These are phyloP conservation scores for Tokudaia tokunoshimensis DNA, from an alignment of 2,797 vertebrate genomes.

Conservation along the genomic window DNA sequence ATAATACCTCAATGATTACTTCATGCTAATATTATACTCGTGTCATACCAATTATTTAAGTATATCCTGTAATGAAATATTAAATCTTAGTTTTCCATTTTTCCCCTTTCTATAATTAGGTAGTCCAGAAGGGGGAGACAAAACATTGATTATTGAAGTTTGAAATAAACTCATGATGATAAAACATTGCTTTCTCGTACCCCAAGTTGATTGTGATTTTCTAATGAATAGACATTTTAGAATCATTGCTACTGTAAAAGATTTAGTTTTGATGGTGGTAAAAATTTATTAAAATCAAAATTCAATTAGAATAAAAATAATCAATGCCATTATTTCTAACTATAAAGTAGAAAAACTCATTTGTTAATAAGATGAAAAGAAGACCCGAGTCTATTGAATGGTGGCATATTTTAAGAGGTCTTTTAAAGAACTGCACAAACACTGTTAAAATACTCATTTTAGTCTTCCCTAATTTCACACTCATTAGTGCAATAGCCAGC, in stretches of 20 bases:
- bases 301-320: slow-evolving; percentile 74
- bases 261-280: slow-evolving; percentile 65
- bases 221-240: slow-evolving; percentile 70
- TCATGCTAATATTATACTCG: slow-evolving; percentile 1
- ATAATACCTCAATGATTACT: slow-evolving; percentile 32
- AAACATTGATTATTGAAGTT: slow-evolving; percentile 79
- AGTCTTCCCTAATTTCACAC: slow-evolving; percentile 66
- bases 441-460: slow-evolving; percentile 62
- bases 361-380: slow-evolving; percentile 75
- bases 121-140: slow-evolving; percentile 86
- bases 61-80: slow-evolving; percentile 44
- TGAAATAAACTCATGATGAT: slow-evolving; percentile 54
- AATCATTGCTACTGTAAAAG: slow-evolving; percentile 74
- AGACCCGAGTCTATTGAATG: slow-evolving; percentile 64
- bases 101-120: slow-evolving; percentile 49
- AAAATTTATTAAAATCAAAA: slow-evolving; percentile 72
- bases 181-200: slow-evolving; percentile 69
- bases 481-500: slow-evolving; percentile 63
- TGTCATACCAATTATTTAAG: slow-evolving; percentile 59
- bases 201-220: slow-evolving; percentile 66
- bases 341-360: slow-evolving; percentile 64
- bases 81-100: slow-evolving; percentile 21
- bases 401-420: slow-evolving; percentile 60
- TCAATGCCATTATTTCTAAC: slow-evolving; percentile 73
- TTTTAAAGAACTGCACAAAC: slow-evolving; percentile 72